Percentiles rank a stretch among this genome's conserved stretches.
These are phyloP conservation scores for Martes martes DNA, from an alignment of 2,113 vertebrate genomes.

Conservation along the genomic window DNA sequence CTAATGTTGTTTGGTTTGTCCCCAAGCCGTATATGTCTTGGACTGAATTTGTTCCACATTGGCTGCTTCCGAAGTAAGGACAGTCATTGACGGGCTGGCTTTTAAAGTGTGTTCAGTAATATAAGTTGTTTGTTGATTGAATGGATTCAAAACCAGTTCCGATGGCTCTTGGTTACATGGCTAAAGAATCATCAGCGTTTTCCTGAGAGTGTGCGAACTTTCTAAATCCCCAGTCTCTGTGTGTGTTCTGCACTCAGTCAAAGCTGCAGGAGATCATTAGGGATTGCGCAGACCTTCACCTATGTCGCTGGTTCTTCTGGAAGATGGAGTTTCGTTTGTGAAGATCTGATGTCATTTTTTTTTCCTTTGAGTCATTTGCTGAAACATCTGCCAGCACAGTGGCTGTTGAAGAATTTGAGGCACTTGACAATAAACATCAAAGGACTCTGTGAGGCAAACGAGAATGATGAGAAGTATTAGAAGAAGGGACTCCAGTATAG, in stretches of 20 bases:
- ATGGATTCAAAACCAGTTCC: neutral
- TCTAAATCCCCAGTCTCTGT: neutral
- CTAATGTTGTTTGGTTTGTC: neutral
- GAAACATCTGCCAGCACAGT: neutral
- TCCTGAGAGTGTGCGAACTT: neutral
- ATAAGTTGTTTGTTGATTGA: neutral
- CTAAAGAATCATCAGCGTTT: neutral
- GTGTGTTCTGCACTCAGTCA: neutral
- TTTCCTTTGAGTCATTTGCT: neutral
- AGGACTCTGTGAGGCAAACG: neutral
- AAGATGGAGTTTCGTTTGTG: neutral
- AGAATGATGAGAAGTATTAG: neutral
- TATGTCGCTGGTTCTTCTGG: neutral
- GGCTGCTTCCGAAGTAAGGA: neutral
- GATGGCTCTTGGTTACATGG: neutral
- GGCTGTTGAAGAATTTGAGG: neutral
- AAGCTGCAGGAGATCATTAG: neutral
- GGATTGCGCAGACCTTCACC: neutral
- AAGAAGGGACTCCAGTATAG: neutral
- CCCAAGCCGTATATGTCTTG: neutral
- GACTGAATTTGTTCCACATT: neutral
- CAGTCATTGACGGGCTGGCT: neutral
- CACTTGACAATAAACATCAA: neutral
- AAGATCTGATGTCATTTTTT: neutral
- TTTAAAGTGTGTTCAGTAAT: neutral